These are phyloP conservation scores for Ophioninae sp. DNA, from an alignment of 2,888 invertebrate species.

Conservation along the genomic window DNA sequence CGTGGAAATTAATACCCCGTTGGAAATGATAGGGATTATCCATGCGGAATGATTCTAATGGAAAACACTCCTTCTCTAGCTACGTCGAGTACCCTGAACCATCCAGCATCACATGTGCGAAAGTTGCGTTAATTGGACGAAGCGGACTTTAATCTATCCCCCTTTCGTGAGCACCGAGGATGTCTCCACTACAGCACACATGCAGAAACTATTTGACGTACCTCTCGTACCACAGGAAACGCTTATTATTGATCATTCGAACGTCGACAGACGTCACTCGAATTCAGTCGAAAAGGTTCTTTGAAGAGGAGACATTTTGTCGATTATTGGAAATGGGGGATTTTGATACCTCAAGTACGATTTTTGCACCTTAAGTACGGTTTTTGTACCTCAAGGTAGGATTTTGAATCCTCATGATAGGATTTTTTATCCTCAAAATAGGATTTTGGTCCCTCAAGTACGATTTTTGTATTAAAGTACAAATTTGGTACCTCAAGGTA, in stretches of 20 bases:
- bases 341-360: background rate
- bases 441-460: too few species aligned
- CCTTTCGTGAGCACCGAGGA: background rate
- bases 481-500: too few species aligned
- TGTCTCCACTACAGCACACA: background rate
- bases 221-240: background rate
- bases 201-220: background rate
- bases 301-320: background rate
- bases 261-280: background rate
- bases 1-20: constrained; percentile 16
- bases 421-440: too few species aligned
- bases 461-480: too few species aligned
- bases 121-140: constrained; percentile 16
- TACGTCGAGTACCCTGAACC: constrained; percentile 1
- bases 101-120: background rate
- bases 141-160: constrained; percentile 15
- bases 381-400: too few species aligned
- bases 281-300: background rate
- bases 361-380: too few species aligned
- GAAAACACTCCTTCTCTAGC: constrained; percentile 6
- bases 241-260: constrained; percentile 1
- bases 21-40: background rate
- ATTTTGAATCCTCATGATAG: too few species aligned
- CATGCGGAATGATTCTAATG: background rate
- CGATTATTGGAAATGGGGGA: background rate